phyloP scores from a whole-genome alignment of 1,140 invertebrate species.

The Sipha flava region DNA sequence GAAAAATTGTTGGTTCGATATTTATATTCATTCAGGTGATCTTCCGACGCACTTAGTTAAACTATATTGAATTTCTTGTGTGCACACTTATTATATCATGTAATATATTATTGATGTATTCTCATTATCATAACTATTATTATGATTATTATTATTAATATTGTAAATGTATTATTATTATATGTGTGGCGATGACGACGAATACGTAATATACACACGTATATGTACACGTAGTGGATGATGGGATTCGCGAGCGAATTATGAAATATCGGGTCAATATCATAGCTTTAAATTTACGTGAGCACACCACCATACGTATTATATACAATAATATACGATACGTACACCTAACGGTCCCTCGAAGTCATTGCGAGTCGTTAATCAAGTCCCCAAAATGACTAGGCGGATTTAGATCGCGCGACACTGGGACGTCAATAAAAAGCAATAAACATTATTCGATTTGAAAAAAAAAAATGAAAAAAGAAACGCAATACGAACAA shows the following conservation, averaged over 20 bases:
- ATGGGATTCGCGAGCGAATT: not conserved
- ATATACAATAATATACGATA: too few species aligned
- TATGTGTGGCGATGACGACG: slow-evolving; percentile 3
- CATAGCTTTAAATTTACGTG: too few species aligned
- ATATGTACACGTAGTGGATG: too few species aligned
- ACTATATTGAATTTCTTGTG: slow-evolving; percentile 34
- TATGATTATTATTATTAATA: too few species aligned
- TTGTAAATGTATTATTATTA: too few species aligned
- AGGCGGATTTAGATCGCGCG: slow-evolving; percentile 15
- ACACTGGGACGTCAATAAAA: not conserved
- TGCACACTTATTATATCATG: not conserved
- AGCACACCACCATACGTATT: not conserved
- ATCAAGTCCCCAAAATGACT: slow-evolving; percentile 29
- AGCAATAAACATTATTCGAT: slow-evolving; percentile 10
- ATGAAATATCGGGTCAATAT: not conserved
- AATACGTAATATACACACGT: too few species aligned
- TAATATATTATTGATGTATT: not conserved
- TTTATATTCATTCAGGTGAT: not conserved
- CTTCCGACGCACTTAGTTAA: slow-evolving; percentile 32
- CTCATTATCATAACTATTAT: too few species aligned
- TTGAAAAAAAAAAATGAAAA: not conserved
- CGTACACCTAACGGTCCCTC: not conserved
- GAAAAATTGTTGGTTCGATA: not conserved
- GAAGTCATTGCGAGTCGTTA: slow-evolving; percentile 1
- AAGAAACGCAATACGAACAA: not conserved